A percentile compares a stretch with the other conserved stretches of the same genome.
These are phyloP conservation scores for Archaeoteleia sp. DNA, from an alignment of 2,888 invertebrate species.

Conservation along the genomic window DNA sequence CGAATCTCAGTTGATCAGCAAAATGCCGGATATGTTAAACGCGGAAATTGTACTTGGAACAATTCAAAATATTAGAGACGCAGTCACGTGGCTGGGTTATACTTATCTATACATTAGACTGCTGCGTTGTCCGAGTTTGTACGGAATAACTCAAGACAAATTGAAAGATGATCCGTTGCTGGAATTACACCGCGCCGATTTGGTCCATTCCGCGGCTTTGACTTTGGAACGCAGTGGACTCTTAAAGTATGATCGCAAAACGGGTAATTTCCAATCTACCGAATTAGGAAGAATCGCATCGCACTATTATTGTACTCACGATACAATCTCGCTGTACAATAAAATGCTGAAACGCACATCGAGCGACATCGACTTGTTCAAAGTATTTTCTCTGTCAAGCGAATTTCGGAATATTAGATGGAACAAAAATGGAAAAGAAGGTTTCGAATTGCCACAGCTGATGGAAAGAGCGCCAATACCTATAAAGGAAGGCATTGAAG, in stretches of 20 bases:
- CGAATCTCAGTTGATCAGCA: conserved; percentile 95
- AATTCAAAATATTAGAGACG: conserved; percentile 91
- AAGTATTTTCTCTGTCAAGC: conserved; percentile 98
- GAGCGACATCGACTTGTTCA: conserved; percentile 97
- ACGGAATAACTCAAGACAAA: conserved; percentile 86
- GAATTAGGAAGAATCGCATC: conserved; percentile 98
- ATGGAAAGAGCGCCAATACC: conserved; percentile 96
- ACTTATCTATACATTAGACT: conserved; percentile 97
- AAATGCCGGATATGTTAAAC: conserved; percentile 97
- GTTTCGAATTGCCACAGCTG: conserved; percentile 96
- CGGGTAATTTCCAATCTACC: conserved; percentile 91
- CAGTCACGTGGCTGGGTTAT: conserved; percentile 95
- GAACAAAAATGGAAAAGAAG: conserved; percentile 96
- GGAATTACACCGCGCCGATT: conserved; percentile 93
- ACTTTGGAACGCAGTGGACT: conserved; percentile 95
- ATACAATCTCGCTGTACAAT: conserved; percentile 97
- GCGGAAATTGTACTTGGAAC: conserved; percentile 98
- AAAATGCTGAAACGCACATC: conserved; percentile 96
- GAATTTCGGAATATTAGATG: conserved; percentile 90
- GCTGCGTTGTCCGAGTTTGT: conserved; percentile 91
- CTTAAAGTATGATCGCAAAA: conserved; percentile 95
- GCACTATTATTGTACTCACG: conserved; percentile 98
- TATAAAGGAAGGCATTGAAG: conserved; percentile 98
- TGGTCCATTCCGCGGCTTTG: conserved; percentile 95
- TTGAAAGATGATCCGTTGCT: conserved; percentile 88